Conservation (phyloP, 2,113 vertebrate species). For the Pygoscelis adeliae region DNA sequence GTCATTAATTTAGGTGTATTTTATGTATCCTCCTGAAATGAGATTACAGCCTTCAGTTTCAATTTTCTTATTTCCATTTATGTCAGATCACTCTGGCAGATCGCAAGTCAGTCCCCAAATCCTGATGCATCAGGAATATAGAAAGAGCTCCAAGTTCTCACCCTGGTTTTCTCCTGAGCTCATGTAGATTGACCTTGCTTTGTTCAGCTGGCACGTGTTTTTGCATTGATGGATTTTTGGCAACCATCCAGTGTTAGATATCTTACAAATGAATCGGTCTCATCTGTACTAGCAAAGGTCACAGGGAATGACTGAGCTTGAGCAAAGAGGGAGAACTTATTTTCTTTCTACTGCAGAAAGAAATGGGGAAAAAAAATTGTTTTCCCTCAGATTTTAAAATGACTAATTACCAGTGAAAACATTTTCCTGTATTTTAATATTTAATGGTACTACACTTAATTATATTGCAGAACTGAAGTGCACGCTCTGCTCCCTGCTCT, state of each 20-base stretch:
- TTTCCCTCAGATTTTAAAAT: conserved; percentile 22
- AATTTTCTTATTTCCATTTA: conserved; percentile 34
- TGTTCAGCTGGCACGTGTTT: conserved; percentile 6
- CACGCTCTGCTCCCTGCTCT: background rate
- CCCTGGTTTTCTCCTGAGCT: conserved; percentile 27
- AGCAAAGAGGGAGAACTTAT: background rate
- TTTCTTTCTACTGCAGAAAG: background rate
- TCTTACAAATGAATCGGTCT: background rate
- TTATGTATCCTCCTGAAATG: background rate
- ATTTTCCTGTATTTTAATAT: conserved; percentile 52
- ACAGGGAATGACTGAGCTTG: background rate
- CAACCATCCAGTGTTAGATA: background rate
- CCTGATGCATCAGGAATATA: conserved; percentile 19
- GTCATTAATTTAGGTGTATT: background rate
- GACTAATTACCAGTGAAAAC: conserved; percentile 43
- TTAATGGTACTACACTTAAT: conserved; percentile 39
- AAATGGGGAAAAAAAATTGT: background rate
- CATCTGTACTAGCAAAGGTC: background rate
- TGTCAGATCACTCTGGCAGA: conserved; percentile 19
- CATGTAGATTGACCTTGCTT: conserved; percentile 48
- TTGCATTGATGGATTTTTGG: conserved; percentile 12
- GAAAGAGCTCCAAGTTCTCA: background rate
- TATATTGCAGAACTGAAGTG: background rate
- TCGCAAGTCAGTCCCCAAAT: background rate
- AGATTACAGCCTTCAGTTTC: conserved; percentile 4